Conservation (phyloP, 2,113 vertebrate genomes). For the Conger conger region DNA sequence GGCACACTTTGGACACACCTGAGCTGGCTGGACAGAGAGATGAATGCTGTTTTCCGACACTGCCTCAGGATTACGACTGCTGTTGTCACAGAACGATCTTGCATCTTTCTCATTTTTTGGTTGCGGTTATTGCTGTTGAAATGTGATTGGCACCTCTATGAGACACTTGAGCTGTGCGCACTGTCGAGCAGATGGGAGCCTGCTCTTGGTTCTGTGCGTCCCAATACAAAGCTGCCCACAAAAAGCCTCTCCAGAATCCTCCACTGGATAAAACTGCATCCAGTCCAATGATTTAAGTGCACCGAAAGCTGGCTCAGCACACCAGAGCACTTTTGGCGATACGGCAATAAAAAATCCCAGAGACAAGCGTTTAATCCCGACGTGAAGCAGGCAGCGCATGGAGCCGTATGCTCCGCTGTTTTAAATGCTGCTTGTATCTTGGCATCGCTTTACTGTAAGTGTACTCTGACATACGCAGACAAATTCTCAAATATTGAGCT, state of each 20-base stretch:
- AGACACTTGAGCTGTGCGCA: neutral
- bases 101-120: constrained; percentile 1
- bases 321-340: neutral
- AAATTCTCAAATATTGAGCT: constrained; percentile 13
- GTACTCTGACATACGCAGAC: constrained; percentile 6
- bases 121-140: constrained; percentile 9
- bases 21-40: neutral
- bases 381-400: neutral
- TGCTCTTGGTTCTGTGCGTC: neutral
- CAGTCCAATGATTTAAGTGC: neutral
- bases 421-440: neutral
- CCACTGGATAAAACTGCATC: neutral
- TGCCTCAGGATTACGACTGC: neutral
- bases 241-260: neutral
- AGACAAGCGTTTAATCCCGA: neutral
- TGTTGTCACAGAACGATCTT: neutral
- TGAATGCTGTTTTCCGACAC: neutral
- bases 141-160: constrained; percentile 11
- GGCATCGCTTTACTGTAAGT: neutral
- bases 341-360: neutral
- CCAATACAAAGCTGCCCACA: neutral
- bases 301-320: neutral
- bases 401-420: neutral
- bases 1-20: neutral
- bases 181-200: neutral